Base-by-base conservation (phyloP, 2,113 vertebrate species). In the Pomatostomus ruficeps region DNA sequence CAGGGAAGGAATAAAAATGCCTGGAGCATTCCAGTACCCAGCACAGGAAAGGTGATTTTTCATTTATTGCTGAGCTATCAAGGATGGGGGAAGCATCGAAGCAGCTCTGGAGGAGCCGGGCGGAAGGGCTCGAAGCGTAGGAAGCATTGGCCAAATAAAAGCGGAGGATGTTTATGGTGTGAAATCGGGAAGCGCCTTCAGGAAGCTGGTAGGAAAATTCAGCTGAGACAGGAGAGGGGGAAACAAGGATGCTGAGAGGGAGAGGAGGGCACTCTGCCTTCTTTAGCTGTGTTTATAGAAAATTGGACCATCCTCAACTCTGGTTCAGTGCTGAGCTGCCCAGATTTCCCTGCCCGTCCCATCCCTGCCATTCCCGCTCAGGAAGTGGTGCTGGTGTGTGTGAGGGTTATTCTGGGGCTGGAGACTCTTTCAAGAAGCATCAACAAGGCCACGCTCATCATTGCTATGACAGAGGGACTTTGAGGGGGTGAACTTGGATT, bases 131-230 rank as follows among this genome's bases (percentile, higher is more conserved):
- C 0, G 1, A 62, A 17, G 82, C 0, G 0, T 82, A 87, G 93
- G 95, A 94, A 92, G 61, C 2, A 4, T 78, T 87, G 87, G 73
- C 18, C 82, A 80, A 95, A 95, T 89, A 94, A 73, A 94, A 95
- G 88, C 9, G 35, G 80, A 96, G 97, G 96, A 95, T 95, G 93
- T 96, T 97, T 97, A 84, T 73, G 88, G 95, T 94, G 95, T 95
- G 96, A 96, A 96, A 97, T 88, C 0, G 5, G 96, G 88, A 96
- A 96, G 74, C 36, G 65, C 74, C 89, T 73, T 91, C 96, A 93
- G 95, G 90, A 94, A 95, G 65, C 80, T 81, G 74, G 38, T 66
- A 89, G 89, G 71, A 86, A 96, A 93, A 97, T 67, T 94, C 85
- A 94, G 71, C 87, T 92, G 92, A 91, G 88, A 61, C 24, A 95